Evolutionary conservation across 2,888 invertebrate species (phyloP).

Genomic region (Stenoptilia bipunctidactyla): DNA sequence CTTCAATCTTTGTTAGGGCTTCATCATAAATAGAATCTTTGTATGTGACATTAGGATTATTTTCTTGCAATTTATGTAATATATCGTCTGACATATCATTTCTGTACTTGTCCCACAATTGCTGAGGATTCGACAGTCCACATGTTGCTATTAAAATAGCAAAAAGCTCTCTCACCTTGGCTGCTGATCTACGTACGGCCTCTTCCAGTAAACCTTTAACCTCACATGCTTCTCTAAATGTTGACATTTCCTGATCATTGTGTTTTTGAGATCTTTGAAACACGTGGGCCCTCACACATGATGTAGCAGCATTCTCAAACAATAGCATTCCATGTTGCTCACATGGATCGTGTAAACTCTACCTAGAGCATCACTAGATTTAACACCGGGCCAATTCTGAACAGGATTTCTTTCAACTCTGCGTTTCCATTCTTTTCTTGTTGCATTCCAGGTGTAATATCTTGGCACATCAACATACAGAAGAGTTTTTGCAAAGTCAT

Average conservation of each 20-base stretch:
- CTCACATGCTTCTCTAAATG: conserved; percentile 25
- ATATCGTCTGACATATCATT: conserved; percentile 14
- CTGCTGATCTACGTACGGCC: conserved; percentile 16
- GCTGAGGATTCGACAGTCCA: conserved; percentile 14
- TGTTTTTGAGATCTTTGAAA: conserved; percentile 22
- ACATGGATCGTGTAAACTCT: conserved; percentile 21
- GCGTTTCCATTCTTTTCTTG: too few species aligned
- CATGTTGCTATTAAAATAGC: conserved; percentile 18
- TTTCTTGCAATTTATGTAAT: conserved; percentile 8
- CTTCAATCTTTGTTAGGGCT: conserved; percentile 16
- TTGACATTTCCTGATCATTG: conserved; percentile 18
- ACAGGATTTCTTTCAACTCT: too few species aligned
- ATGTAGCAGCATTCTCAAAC: conserved; percentile 18
- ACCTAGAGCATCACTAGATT: conserved; percentile 18
- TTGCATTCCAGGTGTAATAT: conserved; percentile 14
- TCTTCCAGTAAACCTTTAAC: conserved; percentile 27
- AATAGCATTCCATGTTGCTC: conserved; percentile 18
- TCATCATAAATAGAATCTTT: conserved; percentile 17
- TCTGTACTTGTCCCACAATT: conserved; percentile 16
- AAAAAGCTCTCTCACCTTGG: conserved; percentile 16
- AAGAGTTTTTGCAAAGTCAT: conserved; percentile 22
- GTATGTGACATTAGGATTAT: conserved; percentile 12
- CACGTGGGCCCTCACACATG: conserved; percentile 14
- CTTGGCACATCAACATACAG: conserved; percentile 16
- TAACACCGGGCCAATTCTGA: too few species aligned